Evolutionary conservation across 2,888 invertebrate species (phyloP).

Genomic region (Lysandra bellargus): DNA sequence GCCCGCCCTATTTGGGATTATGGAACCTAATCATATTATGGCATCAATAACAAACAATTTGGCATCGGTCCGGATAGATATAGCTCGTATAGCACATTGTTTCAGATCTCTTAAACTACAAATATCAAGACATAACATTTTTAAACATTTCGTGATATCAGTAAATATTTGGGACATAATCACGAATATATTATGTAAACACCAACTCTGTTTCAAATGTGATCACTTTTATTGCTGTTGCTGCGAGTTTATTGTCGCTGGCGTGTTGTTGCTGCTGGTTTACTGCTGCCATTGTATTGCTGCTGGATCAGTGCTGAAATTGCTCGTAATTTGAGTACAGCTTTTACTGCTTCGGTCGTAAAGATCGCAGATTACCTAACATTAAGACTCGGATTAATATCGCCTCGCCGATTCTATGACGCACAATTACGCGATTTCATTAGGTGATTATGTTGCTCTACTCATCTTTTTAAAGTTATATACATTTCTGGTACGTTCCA

Average conservation of each 20-base stretch:
- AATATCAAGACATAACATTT: background rate
- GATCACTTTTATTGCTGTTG: background rate
- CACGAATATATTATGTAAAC: background rate
- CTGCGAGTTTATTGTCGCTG: background rate
- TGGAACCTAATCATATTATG: background rate
- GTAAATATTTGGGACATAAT: too few relatives aligned
- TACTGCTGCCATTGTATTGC: background rate
- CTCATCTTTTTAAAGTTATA: background rate
- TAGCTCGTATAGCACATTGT: too few relatives aligned
- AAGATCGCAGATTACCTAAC: background rate
- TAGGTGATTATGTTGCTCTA: background rate
- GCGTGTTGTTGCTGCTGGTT: constrained; percentile 3
- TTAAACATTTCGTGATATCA: background rate
- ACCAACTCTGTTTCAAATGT: background rate
- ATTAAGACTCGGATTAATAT: background rate
- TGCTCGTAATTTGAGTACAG: background rate
- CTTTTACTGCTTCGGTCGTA: background rate
- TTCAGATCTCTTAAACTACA: background rate
- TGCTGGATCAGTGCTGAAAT: background rate
- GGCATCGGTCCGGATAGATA: background rate
- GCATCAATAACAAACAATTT: background rate
- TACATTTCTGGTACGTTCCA: background rate
- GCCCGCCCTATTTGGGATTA: background rate
- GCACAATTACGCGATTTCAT: background rate
- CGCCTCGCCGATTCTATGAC: background rate